Evolutionary conservation across 2,888 invertebrate genomes (phyloP), one percentile per base, ranked within the genome.

Genomic region (Macropis europaea): DNA sequence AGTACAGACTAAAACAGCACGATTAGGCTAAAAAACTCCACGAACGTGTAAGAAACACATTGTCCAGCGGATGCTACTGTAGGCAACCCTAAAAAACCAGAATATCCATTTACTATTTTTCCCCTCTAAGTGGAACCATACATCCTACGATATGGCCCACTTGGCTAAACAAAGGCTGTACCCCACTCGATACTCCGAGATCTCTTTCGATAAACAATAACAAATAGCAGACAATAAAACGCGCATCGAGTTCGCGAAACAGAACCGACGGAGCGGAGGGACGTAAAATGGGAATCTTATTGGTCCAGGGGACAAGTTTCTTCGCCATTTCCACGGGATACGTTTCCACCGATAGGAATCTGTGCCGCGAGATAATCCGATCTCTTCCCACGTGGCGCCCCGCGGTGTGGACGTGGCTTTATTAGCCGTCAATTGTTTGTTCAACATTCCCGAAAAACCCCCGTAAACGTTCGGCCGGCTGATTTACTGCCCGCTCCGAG

Each of bases 351-450:
- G 75, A 74, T 64, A 76, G 63, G 50, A 54, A 79, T 79, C 80
- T 69, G 69, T 56, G 47, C 59, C 57, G 62, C 68, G 60, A 43
- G 73, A 76, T 81, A 82, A 82, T 82, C 81, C 70, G 77, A 70
- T 70, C 67, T 69, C 85, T 86, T 88, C 87, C 86, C 88, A 87
- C 85, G 84, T 86, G 86, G 86, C 85, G 79, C 82, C 88, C 88
- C 83, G 88, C 77, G 63, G 88, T 70, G 87, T 80, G 75, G 79
- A 83, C 80, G 84, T 76, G 83, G 85, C 87, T 89, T 89, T 89
- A 89, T 89, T 89, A 89, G 87, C 87, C 88, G 87, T 88, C 89
- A 88, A 89, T 89, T 89, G 89, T 89, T 89, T 89, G 89, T 89
- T 86, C 88, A 88, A 89, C 88, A 89, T 89, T 88, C 88, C 87